Base-by-base conservation (phyloP, 1,140 invertebrate genomes). In the Lordiphosa stackelbergi region DNA sequence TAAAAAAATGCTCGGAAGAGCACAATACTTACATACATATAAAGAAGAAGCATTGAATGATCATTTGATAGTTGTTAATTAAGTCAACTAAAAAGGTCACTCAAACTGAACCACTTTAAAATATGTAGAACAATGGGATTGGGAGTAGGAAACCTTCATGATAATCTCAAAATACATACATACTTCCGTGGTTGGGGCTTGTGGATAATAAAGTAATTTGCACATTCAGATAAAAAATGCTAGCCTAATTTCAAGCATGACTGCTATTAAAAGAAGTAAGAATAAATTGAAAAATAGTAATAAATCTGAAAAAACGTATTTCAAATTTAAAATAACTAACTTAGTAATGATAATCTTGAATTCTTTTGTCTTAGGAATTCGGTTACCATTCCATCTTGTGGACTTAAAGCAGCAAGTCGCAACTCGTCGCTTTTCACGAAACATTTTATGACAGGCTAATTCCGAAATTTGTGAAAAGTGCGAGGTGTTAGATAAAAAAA, bases 21-120 rank as follows among this genome's bases (percentile, higher is more conserved):
- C 42, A 46, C 31, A 12, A 8, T 2, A 46, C 43, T 31, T 12
- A 2, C 19, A 19, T 12, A 2, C 19, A 19, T 19, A 46, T 46
- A 34, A 34, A 46, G 43, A 31, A 46, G 11, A 34, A 28, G 16
- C 24, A 31, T 46, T 34, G 28, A 12, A 46, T 46, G 43, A 46
- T 46, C 24, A 24, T 34, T 49, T 49, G 47, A 49, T 7, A 37
- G 31, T 16, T 49, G 47, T 49, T 49, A 49, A 49, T 49, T 49
- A 35, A 49, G 47, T 49, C 47, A 49, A 49, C 31, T 49, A 34
- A 34, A 49, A 37, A 49, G 47, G 47, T 16, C 47, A 49, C 10
- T 22, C 13, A 22, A 49, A 49, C 9, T 37, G 47, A 13, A 12
- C 34, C 8, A n/a, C 46, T 36, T 11, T 36, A 36, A 8, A 34